A percentile compares a stretch with the other conserved stretches of the same genome.
Conservation (phyloP, 2,113 vertebrate species). For the Desmodus rotundus region DNA sequence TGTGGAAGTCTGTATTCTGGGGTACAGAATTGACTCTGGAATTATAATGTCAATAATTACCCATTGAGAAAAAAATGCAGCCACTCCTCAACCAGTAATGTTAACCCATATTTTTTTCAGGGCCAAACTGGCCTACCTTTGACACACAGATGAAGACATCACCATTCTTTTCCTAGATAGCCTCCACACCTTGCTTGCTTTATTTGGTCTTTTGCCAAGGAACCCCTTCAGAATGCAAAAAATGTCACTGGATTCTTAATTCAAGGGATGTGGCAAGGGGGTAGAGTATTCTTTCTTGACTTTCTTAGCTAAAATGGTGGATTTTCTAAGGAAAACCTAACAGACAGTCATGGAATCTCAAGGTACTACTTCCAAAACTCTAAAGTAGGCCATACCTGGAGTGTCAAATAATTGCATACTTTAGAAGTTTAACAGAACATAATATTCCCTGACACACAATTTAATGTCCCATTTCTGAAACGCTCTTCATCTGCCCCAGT, state of each 20-base stretch:
- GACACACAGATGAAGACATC: neutral
- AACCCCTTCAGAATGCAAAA: neutral
- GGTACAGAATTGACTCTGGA: neutral
- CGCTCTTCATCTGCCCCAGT: neutral
- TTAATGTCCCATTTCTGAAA: neutral
- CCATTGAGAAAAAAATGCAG: neutral
- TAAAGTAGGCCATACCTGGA: neutral
- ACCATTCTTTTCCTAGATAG: neutral
- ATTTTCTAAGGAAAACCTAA: conserved; percentile 10
- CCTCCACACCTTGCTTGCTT: neutral
- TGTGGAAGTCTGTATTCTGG: neutral
- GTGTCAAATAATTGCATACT: neutral
- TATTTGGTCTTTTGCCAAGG: neutral
- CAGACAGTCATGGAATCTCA: neutral
- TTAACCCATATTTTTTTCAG: neutral
- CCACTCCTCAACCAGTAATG: neutral
- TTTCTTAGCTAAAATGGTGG: neutral
- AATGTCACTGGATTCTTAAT: neutral
- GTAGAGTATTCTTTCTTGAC: neutral
- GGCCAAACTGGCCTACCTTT: neutral
- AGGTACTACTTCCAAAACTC: neutral
- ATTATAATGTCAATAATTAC: neutral
- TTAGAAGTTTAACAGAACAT: neutral
- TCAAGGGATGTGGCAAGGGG: neutral
- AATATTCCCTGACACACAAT: neutral